Percentiles rank a stretch among this genome's conserved stretches.
These are phyloP conservation scores for Montipora capitata DNA, from an alignment of 92 coral and sea anemone genomes.

Conservation along the genomic window DNA sequence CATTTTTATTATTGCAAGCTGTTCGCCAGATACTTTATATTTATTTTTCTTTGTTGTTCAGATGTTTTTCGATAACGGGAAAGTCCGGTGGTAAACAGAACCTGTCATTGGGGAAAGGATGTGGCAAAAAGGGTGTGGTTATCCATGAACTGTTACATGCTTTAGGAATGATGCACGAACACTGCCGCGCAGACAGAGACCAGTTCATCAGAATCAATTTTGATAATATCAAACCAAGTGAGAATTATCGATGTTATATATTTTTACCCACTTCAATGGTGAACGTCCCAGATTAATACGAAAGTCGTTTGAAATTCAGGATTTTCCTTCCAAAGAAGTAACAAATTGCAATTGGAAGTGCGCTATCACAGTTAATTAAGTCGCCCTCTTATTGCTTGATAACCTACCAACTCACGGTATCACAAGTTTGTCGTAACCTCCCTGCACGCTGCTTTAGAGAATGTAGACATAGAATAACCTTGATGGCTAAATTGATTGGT, in stretches of 20 bases:
- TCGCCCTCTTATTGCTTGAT: too few species aligned
- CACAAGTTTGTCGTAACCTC: too few species aligned
- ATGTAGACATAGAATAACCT: too few species aligned
- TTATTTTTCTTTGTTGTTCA: not conserved
- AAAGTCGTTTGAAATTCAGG: not conserved
- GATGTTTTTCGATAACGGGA: constrained; percentile 36
- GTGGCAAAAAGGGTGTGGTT: constrained; percentile 21
- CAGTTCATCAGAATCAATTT: constrained; percentile 28
- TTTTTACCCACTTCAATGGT: too few species aligned
- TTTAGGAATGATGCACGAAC: constrained; percentile 48
- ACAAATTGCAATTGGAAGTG: not conserved
- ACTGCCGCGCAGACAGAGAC: constrained; percentile 38
- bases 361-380: too few species aligned
- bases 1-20: too few species aligned
- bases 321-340: not conserved
- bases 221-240: constrained; percentile 24
- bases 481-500: too few species aligned
- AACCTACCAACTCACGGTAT: too few species aligned
- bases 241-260: not conserved
- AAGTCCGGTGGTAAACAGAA: constrained; percentile 34
- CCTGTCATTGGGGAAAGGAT: constrained; percentile 24
- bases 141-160: constrained; percentile 34
- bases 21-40: too few species aligned
- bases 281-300: too few species aligned
- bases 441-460: too few species aligned